Conservation (phyloP, 2,113 vertebrate genomes). For the Synodontis membranacea region DNA sequence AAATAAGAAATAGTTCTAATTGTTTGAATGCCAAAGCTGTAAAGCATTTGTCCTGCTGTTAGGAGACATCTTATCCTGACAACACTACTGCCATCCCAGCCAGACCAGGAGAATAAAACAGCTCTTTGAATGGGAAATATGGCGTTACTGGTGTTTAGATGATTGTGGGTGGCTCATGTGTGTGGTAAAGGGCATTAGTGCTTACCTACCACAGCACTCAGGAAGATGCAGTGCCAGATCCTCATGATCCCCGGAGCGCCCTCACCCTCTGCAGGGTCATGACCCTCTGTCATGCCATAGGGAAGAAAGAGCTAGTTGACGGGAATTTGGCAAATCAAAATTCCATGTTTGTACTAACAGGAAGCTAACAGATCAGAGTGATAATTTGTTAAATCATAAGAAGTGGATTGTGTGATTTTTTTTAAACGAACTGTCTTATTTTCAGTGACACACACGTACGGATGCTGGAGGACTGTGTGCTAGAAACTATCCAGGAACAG, state of each 20-base stretch:
- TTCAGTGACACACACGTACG: slow-evolving; percentile 93
- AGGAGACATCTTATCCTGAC: too few species aligned
- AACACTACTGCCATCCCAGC: too few species aligned
- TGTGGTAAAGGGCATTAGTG: too few species aligned
- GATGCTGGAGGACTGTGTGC: slow-evolving; percentile 97
- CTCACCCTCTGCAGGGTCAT: background rate
- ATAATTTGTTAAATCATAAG: background rate
- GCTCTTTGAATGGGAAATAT: background rate
- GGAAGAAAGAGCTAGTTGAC: background rate
- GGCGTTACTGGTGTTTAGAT: background rate
- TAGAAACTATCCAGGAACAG: slow-evolving; percentile 94
- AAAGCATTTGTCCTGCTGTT: too few species aligned
- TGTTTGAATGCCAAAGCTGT: background rate
- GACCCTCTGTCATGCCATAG: background rate
- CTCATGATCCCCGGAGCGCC: background rate
- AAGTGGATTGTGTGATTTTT: background rate
- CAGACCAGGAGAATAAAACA: background rate
- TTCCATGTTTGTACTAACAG: background rate
- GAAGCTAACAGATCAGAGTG: background rate
- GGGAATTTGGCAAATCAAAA: background rate
- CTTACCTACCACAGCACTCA: background rate
- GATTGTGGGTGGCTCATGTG: background rate
- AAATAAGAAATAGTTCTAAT: too few species aligned
- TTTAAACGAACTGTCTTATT: slow-evolving; percentile 12
- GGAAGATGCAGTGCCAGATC: too few species aligned